Evolutionary conservation across 1,140 invertebrate genomes (phyloP).

Genomic region (Sarcophaga bullata): DNA sequence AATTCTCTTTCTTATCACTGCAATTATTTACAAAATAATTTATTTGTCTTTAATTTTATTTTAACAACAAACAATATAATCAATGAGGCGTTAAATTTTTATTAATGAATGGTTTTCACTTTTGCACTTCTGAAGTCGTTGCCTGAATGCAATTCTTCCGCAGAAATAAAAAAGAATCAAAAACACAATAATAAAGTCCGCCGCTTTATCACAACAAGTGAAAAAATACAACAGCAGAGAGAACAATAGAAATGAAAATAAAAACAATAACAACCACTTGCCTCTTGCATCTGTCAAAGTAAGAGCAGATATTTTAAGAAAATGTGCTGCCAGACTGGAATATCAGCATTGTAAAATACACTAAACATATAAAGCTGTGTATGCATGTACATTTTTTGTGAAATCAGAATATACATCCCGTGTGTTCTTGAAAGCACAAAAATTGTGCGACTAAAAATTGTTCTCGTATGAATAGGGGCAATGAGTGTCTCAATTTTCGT

Average conservation of each 20-base stretch:
- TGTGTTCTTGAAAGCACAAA: too few species aligned
- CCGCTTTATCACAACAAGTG: not conserved
- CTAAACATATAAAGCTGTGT: too few species aligned
- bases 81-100: constrained; percentile 14
- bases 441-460: too few species aligned
- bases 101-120: not conserved
- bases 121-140: not conserved
- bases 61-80: not conserved
- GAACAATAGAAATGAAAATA: not conserved
- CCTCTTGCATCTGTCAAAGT: too few species aligned
- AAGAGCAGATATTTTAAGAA: too few species aligned
- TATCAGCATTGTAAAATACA: too few species aligned
- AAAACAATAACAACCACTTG: not conserved
- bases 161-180: not conserved
- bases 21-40: not conserved
- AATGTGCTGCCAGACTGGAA: too few species aligned
- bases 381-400: too few species aligned
- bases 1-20: not conserved
- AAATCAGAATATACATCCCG: too few species aligned
- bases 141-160: not conserved
- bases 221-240: not conserved
- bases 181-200: not conserved
- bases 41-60: not conserved
- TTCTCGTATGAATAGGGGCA: too few species aligned
- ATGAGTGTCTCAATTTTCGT: too few species aligned